These are phyloP conservation scores for Watsonalla cultraria DNA, from an alignment of 2,888 invertebrate species.

Conservation along the genomic window DNA sequence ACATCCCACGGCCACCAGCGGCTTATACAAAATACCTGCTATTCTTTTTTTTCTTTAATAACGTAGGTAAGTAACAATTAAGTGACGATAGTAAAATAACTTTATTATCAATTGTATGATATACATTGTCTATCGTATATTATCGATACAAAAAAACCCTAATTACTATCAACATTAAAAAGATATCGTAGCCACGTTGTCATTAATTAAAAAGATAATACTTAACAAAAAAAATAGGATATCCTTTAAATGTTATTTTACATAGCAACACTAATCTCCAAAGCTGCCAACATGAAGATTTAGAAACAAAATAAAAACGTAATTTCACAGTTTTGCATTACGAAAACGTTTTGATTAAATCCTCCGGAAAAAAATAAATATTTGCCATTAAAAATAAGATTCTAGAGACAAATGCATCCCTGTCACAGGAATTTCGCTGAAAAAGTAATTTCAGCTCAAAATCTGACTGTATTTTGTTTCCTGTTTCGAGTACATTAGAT, in stretches of 20 bases:
- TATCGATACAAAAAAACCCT: not conserved
- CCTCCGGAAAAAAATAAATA: not conserved
- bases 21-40: no score
- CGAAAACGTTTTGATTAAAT: not conserved
- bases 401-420: not conserved
- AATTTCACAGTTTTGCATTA: not conserved
- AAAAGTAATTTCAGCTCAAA: not conserved
- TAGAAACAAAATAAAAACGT: not conserved
- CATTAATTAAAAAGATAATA: not conserved
- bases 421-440: constrained; percentile 1
- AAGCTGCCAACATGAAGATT: not conserved
- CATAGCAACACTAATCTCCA: not conserved
- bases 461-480: constrained; percentile 1
- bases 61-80: no score
- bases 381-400: not conserved
- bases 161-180: not conserved
- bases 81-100: no score
- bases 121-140: not conserved
- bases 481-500: no score
- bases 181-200: not conserved
- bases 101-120: not conserved
- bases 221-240: not conserved
- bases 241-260: no score
- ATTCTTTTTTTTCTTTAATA: no score
- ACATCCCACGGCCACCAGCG: no score